Evolutionary conservation across 1,140 invertebrate species (phyloP).

Genomic region (Maniola jurtina): DNA sequence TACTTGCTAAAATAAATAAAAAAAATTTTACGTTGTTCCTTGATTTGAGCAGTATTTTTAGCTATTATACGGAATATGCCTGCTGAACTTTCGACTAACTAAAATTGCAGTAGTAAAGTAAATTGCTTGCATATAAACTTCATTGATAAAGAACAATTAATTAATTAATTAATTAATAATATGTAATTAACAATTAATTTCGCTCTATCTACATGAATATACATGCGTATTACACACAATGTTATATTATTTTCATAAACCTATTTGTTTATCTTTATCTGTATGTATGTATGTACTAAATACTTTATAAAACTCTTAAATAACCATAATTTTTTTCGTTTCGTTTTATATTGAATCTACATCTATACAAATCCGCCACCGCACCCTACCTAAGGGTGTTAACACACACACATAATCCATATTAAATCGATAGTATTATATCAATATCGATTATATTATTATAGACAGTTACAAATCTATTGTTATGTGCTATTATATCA

Average conservation of each 20-base stretch:
- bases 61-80: no score
- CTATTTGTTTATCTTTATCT: slow-evolving; percentile 40
- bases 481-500: no score
- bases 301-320: slow-evolving; percentile 42
- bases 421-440: no score
- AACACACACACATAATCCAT: background rate
- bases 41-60: no score
- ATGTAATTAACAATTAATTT: background rate
- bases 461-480: no score
- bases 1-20: no score
- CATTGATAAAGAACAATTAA: background rate
- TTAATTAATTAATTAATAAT: background rate
- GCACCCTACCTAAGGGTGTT: slow-evolving; percentile 34
- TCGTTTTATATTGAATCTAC: slow-evolving; percentile 56
- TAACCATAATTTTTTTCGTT: slow-evolving; percentile 49
- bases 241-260: slow-evolving; percentile 1
- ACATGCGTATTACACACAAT: slow-evolving; percentile 27
- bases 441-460: no score
- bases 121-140: slow-evolving; percentile 2
- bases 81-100: background rate
- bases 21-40: no score
- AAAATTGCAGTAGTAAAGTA: background rate
- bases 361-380: slow-evolving; percentile 62
- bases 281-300: slow-evolving; percentile 46
- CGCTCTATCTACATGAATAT: slow-evolving; percentile 56